These are phyloP conservation scores for Eurois occulta DNA, from an alignment of 2,888 invertebrate species.

Conservation along the genomic window DNA sequence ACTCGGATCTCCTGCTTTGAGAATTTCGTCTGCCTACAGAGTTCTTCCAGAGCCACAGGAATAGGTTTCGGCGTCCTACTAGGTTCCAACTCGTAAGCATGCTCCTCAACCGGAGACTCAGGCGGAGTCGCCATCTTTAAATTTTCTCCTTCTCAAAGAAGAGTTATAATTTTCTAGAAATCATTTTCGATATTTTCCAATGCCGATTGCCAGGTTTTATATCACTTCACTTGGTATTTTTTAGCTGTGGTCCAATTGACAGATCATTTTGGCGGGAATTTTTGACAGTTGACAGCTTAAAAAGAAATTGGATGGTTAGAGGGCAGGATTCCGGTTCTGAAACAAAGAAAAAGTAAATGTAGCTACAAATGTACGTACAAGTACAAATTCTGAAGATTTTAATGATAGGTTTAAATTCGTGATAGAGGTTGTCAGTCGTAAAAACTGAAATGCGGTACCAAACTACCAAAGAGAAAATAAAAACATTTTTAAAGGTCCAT, in stretches of 20 bases:
- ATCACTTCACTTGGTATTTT: conserved; percentile 48
- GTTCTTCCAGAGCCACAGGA: conserved; percentile 96
- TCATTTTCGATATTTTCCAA: conserved; percentile 51
- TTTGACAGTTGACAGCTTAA: conserved; percentile 55
- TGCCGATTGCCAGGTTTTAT: conserved; percentile 9
- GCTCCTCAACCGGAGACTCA: conserved; percentile 96
- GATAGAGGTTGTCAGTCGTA: not conserved
- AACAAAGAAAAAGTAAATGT: conserved; percentile 52
- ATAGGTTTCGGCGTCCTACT: conserved; percentile 95
- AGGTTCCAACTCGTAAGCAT: conserved; percentile 96
- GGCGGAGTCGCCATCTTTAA: conserved; percentile 95
- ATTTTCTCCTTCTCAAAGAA: conserved; percentile 7
- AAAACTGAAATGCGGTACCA: not conserved
- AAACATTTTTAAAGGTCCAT: not conserved
- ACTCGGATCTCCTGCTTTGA: conserved; percentile 98
- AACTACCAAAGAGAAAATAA: not conserved
- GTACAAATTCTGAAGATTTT: not conserved
- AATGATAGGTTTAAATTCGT: not conserved
- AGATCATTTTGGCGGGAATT: conserved; percentile 63
- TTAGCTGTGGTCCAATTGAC: conserved; percentile 62
- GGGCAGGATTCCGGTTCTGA: conserved; percentile 60
- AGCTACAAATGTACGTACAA: not conserved
- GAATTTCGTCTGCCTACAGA: conserved; percentile 98
- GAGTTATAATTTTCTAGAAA: conserved; percentile 59
- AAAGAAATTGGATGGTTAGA: conserved; percentile 36